A percentile compares a stretch with the other conserved stretches of the same genome.
These are phyloP conservation scores for Phoebastria nigripes DNA, from an alignment of 2,797 vertebrate genomes.

Conservation along the genomic window DNA sequence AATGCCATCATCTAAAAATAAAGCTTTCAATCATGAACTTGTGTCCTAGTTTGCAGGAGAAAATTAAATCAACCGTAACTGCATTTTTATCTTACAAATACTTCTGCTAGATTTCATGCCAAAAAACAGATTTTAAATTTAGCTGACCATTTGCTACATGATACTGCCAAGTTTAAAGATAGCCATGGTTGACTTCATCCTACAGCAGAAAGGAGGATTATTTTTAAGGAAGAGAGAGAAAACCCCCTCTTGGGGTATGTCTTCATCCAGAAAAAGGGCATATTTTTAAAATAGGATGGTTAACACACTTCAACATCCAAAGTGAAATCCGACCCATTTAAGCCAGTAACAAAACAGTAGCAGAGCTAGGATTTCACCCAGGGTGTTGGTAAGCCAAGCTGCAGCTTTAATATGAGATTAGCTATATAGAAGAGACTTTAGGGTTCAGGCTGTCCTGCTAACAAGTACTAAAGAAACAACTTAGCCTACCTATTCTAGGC, in stretches of 20 bases:
- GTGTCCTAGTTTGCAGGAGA: slow-evolving; percentile 58
- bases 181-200: slow-evolving; percentile 42
- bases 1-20: slow-evolving; percentile 70
- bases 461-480: neutral
- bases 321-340: neutral
- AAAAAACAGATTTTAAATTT: slow-evolving; percentile 72
- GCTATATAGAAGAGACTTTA: neutral
- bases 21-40: slow-evolving; percentile 57
- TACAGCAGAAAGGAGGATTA: slow-evolving; percentile 53
- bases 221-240: slow-evolving; percentile 62
- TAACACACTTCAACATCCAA: neutral
- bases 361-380: neutral
- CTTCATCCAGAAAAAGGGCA: slow-evolving; percentile 19
- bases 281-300: slow-evolving; percentile 7
- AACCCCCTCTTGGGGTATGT: neutral
- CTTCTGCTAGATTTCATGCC: slow-evolving; percentile 63
- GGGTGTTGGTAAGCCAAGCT: neutral
- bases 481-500: neutral
- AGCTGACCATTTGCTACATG: slow-evolving; percentile 67
- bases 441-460: neutral
- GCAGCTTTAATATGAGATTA: neutral
- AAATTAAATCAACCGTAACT: slow-evolving; percentile 67
- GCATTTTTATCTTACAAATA: slow-evolving; percentile 67
- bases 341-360: neutral
- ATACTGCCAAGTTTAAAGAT: slow-evolving; percentile 36